Conservation (phyloP, 2,888 invertebrate species). For the Kryphioiulus occultus region DNA sequence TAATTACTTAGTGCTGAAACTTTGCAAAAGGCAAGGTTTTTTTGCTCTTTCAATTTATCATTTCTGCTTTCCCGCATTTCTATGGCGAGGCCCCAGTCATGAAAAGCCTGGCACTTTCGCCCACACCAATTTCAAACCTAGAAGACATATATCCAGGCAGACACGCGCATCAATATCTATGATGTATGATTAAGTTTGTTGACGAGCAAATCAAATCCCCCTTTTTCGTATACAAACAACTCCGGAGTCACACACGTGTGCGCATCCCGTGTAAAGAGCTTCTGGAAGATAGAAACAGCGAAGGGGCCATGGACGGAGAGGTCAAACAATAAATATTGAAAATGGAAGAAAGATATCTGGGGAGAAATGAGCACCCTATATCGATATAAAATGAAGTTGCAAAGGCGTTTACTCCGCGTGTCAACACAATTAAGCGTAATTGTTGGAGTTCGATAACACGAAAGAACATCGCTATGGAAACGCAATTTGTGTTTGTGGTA, state of each 20-base stretch:
- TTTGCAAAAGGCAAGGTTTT: constrained; percentile 7
- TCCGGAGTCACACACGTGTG: not conserved
- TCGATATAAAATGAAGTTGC: too few species aligned
- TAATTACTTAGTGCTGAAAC: constrained; percentile 22
- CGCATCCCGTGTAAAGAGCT: not conserved
- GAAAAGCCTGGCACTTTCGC: not conserved
- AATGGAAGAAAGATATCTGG: not conserved
- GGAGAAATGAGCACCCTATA: too few species aligned
- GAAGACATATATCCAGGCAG: not conserved
- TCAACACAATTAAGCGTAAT: too few species aligned
- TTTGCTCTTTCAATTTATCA: constrained; percentile 35
- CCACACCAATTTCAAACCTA: not conserved
- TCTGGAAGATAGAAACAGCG: not conserved
- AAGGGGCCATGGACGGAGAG: not conserved
- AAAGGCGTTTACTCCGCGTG: too few species aligned
- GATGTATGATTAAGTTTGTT: constrained; percentile 35
- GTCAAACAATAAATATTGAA: not conserved
- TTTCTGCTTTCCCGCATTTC: constrained; percentile 25
- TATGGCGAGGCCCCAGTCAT: not conserved
- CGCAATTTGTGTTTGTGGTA: too few species aligned
- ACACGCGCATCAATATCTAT: not conserved
- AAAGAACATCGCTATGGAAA: too few species aligned
- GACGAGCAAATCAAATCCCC: constrained; percentile 25
- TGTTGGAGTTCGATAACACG: too few species aligned
- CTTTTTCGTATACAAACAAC: constrained; percentile 21